A percentile compares a stretch with the other conserved stretches of the same genome.
These are phyloP conservation scores for Mungos mungo DNA, from an alignment of 2,113 vertebrate genomes.

Conservation along the genomic window DNA sequence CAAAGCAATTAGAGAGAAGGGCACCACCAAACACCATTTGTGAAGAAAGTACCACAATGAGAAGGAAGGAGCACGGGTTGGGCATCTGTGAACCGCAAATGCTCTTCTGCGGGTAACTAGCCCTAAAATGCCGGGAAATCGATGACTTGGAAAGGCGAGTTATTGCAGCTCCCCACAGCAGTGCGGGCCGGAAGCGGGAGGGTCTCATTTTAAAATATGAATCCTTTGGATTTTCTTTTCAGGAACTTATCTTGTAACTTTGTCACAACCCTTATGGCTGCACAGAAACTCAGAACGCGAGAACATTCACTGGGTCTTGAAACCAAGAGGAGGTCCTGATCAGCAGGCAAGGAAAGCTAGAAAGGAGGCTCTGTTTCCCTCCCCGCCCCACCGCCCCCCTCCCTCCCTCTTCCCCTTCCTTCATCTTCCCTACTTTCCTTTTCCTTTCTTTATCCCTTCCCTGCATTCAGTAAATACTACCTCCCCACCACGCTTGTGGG, in stretches of 20 bases:
- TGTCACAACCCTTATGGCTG: not conserved
- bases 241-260: not conserved
- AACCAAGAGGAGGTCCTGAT: not conserved
- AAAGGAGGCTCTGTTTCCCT: too few relatives aligned
- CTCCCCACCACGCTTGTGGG: not conserved
- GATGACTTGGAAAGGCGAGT: not conserved
- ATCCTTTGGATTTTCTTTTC: not conserved
- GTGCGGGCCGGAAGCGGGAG: not conserved
- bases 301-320: not conserved
- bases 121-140: conserved; percentile 4
- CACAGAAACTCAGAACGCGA: not conserved
- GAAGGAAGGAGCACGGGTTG: not conserved
- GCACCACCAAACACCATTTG: conserved; percentile 67
- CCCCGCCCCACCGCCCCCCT: fast-evolving
- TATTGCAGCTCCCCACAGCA: not conserved
- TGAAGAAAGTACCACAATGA: conserved; percentile 36
- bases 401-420: not conserved
- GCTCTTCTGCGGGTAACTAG: not conserved
- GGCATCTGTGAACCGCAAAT: not conserved
- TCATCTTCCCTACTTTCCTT: not conserved
- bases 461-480: not conserved
- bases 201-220: not conserved
- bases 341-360: not conserved
- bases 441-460: not conserved
- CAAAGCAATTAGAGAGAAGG: conserved; percentile 79